These are phyloP conservation scores for Drosophila heteroneura DNA, from an alignment of 2,888 invertebrate genomes.

Conservation along the genomic window DNA sequence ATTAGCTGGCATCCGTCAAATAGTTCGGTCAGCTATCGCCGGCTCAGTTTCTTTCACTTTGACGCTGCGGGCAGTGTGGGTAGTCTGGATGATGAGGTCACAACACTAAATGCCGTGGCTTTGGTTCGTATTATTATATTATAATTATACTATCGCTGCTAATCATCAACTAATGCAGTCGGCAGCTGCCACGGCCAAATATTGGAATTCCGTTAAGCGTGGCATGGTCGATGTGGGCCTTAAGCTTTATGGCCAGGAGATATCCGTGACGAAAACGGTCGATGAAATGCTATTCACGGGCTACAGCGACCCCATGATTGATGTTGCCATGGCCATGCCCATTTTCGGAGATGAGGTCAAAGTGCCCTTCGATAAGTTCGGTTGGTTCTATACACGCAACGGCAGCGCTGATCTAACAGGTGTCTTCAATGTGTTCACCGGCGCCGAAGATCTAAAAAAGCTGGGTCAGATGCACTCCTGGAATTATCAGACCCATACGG, in stretches of 20 bases:
- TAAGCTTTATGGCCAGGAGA: conserved; percentile 86
- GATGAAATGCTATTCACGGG: conserved; percentile 92
- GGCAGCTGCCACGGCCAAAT: conserved; percentile 86
- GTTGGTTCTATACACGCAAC: conserved; percentile 94
- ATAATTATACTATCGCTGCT: conserved; percentile 1
- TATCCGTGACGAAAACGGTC: conserved; percentile 88
- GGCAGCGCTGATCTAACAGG: conserved; percentile 91
- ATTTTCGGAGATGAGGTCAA: conserved; percentile 86
- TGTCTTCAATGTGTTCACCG: conserved; percentile 91
- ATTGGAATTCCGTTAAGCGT: conserved; percentile 87
- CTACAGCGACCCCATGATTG: conserved; percentile 91
- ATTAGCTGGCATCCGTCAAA: conserved; percentile 90
- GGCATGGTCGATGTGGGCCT: conserved; percentile 88
- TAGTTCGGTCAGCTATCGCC: conserved; percentile 90
- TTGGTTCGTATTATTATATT: conserved; percentile 86
- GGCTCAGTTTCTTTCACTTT: conserved; percentile 90
- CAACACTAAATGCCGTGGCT: conserved; percentile 91
- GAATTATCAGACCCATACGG: conserved; percentile 89
- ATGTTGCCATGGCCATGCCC: conserved; percentile 88
- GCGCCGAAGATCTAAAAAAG: conserved; percentile 87
- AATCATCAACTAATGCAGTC: conserved; percentile 83
- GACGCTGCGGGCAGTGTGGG: conserved; percentile 89
- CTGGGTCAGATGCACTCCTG: conserved; percentile 90
- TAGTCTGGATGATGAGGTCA: conserved; percentile 89
- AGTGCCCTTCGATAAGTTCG: conserved; percentile 91